Percentiles rank a stretch among this genome's conserved stretches.
Conservation (phyloP, 2,797 vertebrate species). For the Neoniphon sammara region DNA sequence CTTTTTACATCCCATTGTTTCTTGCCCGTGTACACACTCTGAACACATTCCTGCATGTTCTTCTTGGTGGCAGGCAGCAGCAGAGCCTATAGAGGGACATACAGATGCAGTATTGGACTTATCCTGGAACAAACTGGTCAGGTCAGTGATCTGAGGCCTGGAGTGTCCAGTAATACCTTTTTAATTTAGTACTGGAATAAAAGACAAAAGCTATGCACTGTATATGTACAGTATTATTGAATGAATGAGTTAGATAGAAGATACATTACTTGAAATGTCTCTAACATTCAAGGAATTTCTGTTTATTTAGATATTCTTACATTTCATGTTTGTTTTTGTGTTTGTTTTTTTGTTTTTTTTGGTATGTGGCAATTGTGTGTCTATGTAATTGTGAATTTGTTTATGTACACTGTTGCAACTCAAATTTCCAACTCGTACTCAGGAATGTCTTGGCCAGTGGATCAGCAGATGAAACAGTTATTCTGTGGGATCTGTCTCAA, state of each 20-base stretch:
- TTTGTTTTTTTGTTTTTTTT: background rate
- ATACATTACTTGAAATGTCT: too few relatives aligned
- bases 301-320: background rate
- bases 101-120: conserved; percentile 93
- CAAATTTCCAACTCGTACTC: background rate
- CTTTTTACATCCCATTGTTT: background rate
- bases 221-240: background rate
- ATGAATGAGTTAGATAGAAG: background rate
- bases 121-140: conserved; percentile 94
- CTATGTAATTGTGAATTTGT: background rate
- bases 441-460: conserved; percentile 95
- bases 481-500: conserved; percentile 92
- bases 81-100: conserved; percentile 87
- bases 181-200: background rate
- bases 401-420: background rate
- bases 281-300: too few relatives aligned
- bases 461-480: conserved; percentile 90
- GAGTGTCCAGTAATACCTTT: background rate
- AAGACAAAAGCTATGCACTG: too few relatives aligned
- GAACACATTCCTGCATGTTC: background rate
- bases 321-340: too few relatives aligned
- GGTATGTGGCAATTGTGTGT: too few relatives aligned
- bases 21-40: background rate
- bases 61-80: conserved; percentile 76
- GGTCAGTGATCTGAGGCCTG: conserved; percentile 78